Base-by-base conservation (phyloP, 1,140 invertebrate species). In the Sycophila sp. region DNA sequence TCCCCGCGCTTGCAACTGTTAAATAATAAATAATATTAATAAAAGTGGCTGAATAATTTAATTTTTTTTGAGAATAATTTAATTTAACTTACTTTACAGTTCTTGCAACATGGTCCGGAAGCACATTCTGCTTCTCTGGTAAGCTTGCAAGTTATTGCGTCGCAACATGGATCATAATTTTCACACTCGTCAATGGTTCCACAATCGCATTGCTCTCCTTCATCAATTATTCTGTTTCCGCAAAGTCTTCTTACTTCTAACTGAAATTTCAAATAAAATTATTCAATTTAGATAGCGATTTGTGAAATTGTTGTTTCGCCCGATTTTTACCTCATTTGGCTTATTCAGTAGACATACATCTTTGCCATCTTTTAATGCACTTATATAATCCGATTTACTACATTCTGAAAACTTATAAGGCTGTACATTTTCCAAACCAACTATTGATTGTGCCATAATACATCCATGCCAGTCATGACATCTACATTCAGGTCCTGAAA, bases 391-490 rank as follows among this genome's bases (percentile, higher is more conserved):
- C 42, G 92, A 89, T 84, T 92, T 90, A 79, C 93, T 95, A 86
- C 95, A 97, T 74, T 95, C 92, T 34, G 94, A 95, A 85, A 97
- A 97, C 86, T 95, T 96, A 87, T 96, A 97, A 1, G 96, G 96
- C 81, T 96, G 95, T 32, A 96, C 94, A 83, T 95, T 95, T 81
- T 97, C 94, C 76, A 92, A 86, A 32, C 95, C 95, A 19, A 96
- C 93, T 77, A 98, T 96, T 47, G 93, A 94, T 85, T 95, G 93
- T 40, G 93, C 93, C 96, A 98, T 98, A 80, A 98, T 96, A 85
- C 96, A 98, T 49, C 96, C 96, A 85, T 97, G 96, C 95, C 95
- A 97, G 85, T 97, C 95, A 42, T 92, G 89, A 85, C 95, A 97
- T 78, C 91, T 90, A 86, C 95, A 97, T 79, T 94, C 92, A 36